phyloP scores from a whole-genome alignment of 2,797 vertebrate species.

The Gadopsis bispinosus region DNA sequence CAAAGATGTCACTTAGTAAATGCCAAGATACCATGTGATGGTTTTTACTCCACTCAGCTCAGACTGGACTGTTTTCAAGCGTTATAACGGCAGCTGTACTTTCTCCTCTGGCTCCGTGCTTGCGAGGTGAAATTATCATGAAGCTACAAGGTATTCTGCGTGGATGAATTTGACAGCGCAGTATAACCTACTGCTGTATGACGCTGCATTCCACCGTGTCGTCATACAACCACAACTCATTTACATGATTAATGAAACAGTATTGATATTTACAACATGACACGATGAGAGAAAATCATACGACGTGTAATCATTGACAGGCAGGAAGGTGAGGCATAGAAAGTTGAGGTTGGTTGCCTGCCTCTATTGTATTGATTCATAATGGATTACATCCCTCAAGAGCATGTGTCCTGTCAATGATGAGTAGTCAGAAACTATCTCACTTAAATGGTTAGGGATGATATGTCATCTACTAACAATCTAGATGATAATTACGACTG shows the following conservation, averaged over 20 bases:
- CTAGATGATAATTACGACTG: background rate
- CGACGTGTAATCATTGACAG: too few species aligned
- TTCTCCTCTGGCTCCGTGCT: background rate
- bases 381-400: background rate
- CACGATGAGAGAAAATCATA: background rate
- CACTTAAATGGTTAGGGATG: background rate
- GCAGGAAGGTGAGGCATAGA: background rate
- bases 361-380: background rate
- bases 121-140: background rate
- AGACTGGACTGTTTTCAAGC: background rate
- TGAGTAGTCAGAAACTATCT: background rate
- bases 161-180: background rate
- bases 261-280: background rate
- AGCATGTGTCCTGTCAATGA: background rate
- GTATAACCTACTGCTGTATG: background rate
- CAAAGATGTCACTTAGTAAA: slow-evolving; percentile 10
- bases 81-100: background rate
- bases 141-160: too few species aligned
- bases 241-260: background rate
- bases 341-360: background rate
- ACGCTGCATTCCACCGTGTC: too few species aligned
- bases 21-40: background rate
- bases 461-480: background rate
- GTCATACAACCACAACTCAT: background rate
- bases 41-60: background rate